Conservation (phyloP, 2,113 vertebrate genomes). For the Proterorhinus semilunaris region DNA sequence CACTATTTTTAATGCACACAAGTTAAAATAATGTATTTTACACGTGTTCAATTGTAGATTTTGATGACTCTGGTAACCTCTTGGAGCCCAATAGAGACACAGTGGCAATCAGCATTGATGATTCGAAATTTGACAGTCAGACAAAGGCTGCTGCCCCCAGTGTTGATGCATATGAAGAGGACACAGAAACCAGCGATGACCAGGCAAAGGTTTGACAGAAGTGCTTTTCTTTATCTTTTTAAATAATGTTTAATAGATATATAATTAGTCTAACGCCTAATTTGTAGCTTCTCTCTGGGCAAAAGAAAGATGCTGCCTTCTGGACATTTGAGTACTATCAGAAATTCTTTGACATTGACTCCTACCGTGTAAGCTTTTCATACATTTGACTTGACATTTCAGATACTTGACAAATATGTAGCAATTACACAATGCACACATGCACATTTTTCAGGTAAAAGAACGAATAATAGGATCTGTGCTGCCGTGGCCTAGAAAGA, state of each 20-base stretch:
- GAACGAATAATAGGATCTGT: constrained; percentile 93
- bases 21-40: neutral
- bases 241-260: neutral
- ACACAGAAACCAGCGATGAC: constrained; percentile 80
- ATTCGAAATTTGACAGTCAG: constrained; percentile 63
- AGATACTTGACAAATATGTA: neutral
- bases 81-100: constrained; percentile 77
- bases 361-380: constrained; percentile 81
- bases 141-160: constrained; percentile 50
- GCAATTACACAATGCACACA: neutral
- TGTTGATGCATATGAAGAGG: constrained; percentile 77
- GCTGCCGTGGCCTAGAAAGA: constrained; percentile 90
- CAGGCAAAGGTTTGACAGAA: constrained; percentile 81
- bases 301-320: constrained; percentile 90
- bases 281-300: constrained; percentile 85
- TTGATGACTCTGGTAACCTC: constrained; percentile 82
- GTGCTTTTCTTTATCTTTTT: neutral
- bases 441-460: constrained; percentile 79
- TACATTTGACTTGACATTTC: neutral
- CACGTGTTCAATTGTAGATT: constrained; percentile 73
- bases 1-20: neutral
- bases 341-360: constrained; percentile 92
- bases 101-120: constrained; percentile 82
- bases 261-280: neutral
- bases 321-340: constrained; percentile 99